phyloP scores from a whole-genome alignment of 2,888 invertebrate genomes.

The Cryptocheilus praepositus region DNA sequence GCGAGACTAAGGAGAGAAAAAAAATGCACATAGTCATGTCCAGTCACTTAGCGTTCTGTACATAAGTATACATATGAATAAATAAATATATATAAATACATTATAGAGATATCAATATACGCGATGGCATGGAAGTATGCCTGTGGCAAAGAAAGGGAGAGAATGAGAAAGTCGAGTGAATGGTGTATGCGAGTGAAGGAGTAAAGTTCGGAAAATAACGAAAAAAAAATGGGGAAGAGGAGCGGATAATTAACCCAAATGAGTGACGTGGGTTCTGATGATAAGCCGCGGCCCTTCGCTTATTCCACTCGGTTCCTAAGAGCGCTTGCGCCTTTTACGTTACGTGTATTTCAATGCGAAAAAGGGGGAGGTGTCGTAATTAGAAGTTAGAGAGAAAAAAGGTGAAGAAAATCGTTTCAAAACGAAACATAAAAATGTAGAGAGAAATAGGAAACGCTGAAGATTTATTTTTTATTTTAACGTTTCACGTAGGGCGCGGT shows the following conservation, averaged over 20 bases:
- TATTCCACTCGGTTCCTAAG: constrained; percentile 67
- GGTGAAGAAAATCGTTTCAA: background rate
- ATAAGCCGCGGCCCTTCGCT: constrained; percentile 41
- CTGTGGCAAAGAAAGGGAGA: constrained; percentile 17
- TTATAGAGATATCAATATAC: constrained; percentile 26
- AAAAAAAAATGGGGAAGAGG: constrained; percentile 16
- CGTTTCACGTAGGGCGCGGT: background rate
- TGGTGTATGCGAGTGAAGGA: background rate
- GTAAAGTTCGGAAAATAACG: constrained; percentile 12
- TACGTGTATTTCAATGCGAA: constrained; percentile 1
- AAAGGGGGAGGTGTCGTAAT: constrained; percentile 8
- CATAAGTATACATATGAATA: constrained; percentile 56
- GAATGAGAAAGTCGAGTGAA: constrained; percentile 28
- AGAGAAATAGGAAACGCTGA: background rate
- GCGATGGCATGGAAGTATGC: constrained; percentile 1
- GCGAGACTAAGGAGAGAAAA: constrained; percentile 45
- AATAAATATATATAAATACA: constrained; percentile 37
- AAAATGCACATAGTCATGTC: constrained; percentile 73
- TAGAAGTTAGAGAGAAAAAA: background rate
- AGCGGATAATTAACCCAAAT: constrained; percentile 40
- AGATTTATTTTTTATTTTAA: constrained; percentile 6
- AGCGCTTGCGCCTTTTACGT: constrained; percentile 40
- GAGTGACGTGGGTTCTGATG: constrained; percentile 21
- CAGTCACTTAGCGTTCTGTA: constrained; percentile 74
- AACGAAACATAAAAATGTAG: background rate